Base-by-base conservation (phyloP, 2,888 invertebrate genomes). In the Carterocephalus palaemon region DNA sequence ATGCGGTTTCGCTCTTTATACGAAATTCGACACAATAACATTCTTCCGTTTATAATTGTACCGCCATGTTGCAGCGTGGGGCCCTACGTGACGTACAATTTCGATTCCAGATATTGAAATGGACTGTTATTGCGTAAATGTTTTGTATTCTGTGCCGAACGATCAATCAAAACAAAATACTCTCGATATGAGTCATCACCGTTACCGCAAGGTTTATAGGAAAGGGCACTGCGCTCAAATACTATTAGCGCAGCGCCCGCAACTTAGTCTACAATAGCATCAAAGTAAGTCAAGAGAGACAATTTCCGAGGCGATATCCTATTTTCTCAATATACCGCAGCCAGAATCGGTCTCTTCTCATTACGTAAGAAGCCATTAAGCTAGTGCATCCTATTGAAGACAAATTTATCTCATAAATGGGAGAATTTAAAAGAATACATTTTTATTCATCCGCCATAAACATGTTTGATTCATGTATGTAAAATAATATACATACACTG, bases 21-120 rank as follows among this genome's bases (percentile, higher is more conserved):
- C 56, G 58, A 65, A 67, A 61, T 57, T 62, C 64, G 56, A 64
- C 67, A 66, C 63, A 75, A 76, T 73, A 71, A 70, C 60, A 54
- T 56, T 56, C 62, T 57, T 59, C 59, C 60, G 59, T 58, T 72
- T 70, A 66, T 73, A 76, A 75, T 77, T 74, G 73, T 73, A 64
- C 56, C 66, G 65, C 67, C 70, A 74, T 61, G 60, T 60, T 60
- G 59, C 61, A 43, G 66, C 70, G 70, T 67, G 57, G 59, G 53
- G 53, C 41, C 46, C 53, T 68, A 73, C 71, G 73, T 80, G 78
- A 74, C 70, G 61, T 58, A 68, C 53, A 56, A 57, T 40, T 51
- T 36, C 41, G 48, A 49, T 53, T 50, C 46, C 46, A 33, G 51
- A 52, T 57, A 54, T 39, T 38, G 31, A 29, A 23, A 24, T 22